Conservation (phyloP, 2,888 invertebrate genomes). For the Anagyrus pseudococci region DNA sequence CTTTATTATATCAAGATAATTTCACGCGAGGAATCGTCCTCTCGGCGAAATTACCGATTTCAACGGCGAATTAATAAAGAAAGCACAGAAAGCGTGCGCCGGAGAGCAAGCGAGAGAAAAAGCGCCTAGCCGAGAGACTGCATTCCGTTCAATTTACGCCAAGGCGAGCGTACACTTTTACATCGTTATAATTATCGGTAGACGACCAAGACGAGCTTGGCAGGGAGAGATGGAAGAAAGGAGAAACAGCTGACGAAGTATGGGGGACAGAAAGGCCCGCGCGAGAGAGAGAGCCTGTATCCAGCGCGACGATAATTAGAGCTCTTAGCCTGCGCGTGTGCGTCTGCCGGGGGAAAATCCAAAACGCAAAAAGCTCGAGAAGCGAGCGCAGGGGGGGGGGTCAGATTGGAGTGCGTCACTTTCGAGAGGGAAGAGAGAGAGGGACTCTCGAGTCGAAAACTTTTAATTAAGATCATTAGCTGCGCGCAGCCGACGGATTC, state of each 20-base stretch:
- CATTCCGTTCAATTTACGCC: conserved; percentile 32
- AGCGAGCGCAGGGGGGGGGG: neutral
- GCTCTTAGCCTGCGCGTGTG: too few species aligned
- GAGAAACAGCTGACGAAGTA: too few species aligned
- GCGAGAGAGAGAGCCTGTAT: too few species aligned
- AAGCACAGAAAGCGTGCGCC: neutral
- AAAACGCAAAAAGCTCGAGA: neutral
- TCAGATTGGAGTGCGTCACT: conserved; percentile 8
- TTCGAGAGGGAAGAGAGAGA: too few species aligned
- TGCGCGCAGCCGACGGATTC: conserved; percentile 54
- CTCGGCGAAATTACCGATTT: too few species aligned
- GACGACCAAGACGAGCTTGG: conserved; percentile 5
- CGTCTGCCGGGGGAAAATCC: conserved; percentile 18
- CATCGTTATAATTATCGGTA: conserved; percentile 23
- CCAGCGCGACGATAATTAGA: conserved; percentile 25
- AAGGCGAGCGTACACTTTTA: conserved; percentile 17
- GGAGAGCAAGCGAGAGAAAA: neutral
- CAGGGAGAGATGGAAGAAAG: conserved; percentile 2
- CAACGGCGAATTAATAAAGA: too few species aligned
- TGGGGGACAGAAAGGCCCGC: too few species aligned
- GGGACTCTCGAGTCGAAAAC: conserved; percentile 46
- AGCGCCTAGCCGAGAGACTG: neutral
- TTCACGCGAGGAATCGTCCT: too few species aligned
- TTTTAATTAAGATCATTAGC: conserved; percentile 60
- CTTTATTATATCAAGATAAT: too few species aligned